phyloP scores from a whole-genome alignment of 2,797 vertebrate species.

The Cirrhinus mrigala region DNA sequence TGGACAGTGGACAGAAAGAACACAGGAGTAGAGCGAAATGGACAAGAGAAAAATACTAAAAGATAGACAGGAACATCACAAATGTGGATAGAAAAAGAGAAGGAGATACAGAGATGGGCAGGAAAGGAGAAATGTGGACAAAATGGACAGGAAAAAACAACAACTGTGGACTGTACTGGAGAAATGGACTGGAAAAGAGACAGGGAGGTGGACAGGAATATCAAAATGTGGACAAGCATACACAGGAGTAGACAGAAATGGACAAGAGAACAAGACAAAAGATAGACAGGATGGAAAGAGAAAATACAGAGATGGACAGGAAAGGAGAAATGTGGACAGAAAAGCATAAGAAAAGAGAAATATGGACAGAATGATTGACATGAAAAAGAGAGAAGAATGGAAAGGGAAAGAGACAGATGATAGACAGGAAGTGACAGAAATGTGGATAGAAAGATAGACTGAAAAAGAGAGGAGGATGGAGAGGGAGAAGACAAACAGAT shows the following conservation, averaged over 20 bases:
- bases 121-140: neutral
- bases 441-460: neutral
- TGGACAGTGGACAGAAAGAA: neutral
- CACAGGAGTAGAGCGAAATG: neutral
- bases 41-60: neutral
- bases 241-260: neutral
- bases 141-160: too few relatives aligned
- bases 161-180: neutral
- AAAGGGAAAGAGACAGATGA: neutral
- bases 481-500: neutral
- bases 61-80: neutral
- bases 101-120: neutral
- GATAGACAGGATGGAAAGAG: neutral
- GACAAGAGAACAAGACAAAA: too few relatives aligned
- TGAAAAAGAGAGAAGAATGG: neutral
- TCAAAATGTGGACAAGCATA: neutral
- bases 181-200: neutral
- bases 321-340: too few relatives aligned
- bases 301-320: neutral
- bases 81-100: too few relatives aligned
- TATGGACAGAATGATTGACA: neutral
- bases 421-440: neutral
- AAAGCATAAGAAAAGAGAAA: neutral
- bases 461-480: neutral
- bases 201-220: too few relatives aligned